phyloP scores from a whole-genome alignment of 2,113 vertebrate genomes.

The Neodontobutis hainanensis region DNA sequence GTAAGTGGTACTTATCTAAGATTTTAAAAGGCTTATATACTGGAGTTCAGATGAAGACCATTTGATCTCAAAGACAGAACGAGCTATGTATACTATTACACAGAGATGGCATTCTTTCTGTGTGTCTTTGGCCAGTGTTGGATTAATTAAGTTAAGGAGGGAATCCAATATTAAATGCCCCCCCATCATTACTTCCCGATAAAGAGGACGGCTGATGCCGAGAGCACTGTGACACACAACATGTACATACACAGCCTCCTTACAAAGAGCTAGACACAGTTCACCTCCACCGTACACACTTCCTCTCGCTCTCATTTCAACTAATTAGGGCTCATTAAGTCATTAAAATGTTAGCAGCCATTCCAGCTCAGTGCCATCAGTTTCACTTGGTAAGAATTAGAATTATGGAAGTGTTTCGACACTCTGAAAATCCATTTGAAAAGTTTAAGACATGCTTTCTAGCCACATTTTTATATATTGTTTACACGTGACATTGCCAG shows the following conservation, averaged over 20 bases:
- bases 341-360: slow-evolving; percentile 68
- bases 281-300: slow-evolving; percentile 6
- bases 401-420: slow-evolving; percentile 7
- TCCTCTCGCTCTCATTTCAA: slow-evolving; percentile 50
- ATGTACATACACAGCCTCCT: neutral
- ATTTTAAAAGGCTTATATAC: no score
- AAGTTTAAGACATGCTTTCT: no score
- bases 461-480: no score
- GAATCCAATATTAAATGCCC: slow-evolving; percentile 75
- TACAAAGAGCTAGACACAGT: neutral
- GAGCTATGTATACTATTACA: slow-evolving; percentile 20
- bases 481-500: no score
- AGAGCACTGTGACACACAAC: slow-evolving; percentile 1
- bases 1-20: no score
- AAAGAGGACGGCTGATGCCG: slow-evolving; percentile 43
- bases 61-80: slow-evolving; percentile 15
- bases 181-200: slow-evolving; percentile 52
- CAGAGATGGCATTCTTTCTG: slow-evolving; percentile 24
- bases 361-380: slow-evolving; percentile 54
- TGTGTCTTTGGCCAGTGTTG: slow-evolving; percentile 32
- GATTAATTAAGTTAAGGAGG: slow-evolving; percentile 78
- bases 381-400: slow-evolving; percentile 36
- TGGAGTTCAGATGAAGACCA: neutral
- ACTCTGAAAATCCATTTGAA: neutral
- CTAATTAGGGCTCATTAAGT: slow-evolving; percentile 72